These are phyloP conservation scores for Brassicogethes aeneus DNA, from an alignment of 2,888 invertebrate species.

Conservation along the genomic window DNA sequence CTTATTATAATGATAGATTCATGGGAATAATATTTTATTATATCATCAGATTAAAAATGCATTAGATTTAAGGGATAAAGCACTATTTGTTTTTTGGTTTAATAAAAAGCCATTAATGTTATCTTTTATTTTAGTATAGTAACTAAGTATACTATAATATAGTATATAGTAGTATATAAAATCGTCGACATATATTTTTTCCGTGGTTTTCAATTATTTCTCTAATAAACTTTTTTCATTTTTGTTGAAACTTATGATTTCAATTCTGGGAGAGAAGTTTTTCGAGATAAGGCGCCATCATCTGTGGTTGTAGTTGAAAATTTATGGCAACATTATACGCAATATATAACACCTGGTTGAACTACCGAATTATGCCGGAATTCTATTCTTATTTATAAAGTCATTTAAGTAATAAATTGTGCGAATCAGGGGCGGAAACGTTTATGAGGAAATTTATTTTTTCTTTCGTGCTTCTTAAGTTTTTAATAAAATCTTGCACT, in stretches of 20 bases:
- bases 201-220: too few relatives aligned
- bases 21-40: too few relatives aligned
- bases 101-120: too few relatives aligned
- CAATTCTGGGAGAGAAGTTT: neutral
- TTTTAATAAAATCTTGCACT: neutral
- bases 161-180: too few relatives aligned
- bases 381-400: constrained; percentile 13
- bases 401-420: constrained; percentile 10
- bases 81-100: too few relatives aligned
- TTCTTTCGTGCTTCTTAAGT: neutral
- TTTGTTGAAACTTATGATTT: too few relatives aligned
- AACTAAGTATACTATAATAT: too few relatives aligned
- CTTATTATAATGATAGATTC: constrained; percentile 5
- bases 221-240: too few relatives aligned
- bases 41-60: too few relatives aligned
- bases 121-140: too few relatives aligned
- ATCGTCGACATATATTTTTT: too few relatives aligned
- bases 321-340: constrained; percentile 22
- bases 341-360: constrained; percentile 25
- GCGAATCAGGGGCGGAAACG: neutral
- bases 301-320: constrained; percentile 9
- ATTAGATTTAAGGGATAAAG: too few relatives aligned
- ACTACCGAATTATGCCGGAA: constrained; percentile 24
- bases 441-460: neutral
- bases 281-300: neutral